Evolutionary conservation across 2,888 invertebrate species (phyloP), one percentile per base, ranked within the genome.

Genomic region (Sturmia bella): DNA sequence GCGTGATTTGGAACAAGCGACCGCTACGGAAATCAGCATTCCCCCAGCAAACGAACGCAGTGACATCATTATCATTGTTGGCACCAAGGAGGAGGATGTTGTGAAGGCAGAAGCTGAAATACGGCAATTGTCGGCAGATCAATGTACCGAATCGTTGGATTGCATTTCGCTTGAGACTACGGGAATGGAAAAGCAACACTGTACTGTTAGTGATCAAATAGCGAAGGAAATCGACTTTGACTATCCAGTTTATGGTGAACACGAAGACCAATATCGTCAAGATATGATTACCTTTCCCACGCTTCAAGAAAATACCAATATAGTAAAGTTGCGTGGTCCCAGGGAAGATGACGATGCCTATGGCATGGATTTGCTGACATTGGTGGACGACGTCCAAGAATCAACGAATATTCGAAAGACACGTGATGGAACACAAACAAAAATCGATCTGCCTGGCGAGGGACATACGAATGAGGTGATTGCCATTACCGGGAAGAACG

Each of bases 21-120:
- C 99, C 2, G 96, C 97, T 5, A 99, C 99, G 1, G 98, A 98
- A 91, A 99, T 99, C 87, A 95, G 93, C 87, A 95, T 99, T 79
- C 99, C 99, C 9, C 93, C 93, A 85, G 95, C 97, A 86, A 95
- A 95, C 76, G 97, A 98, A 86, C 94, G 94, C 85, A 97, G 95
- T 75, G 97, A 98, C 86, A 92, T 93, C 27, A 94, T 99, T 85
- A 95, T 94, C 50, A 96, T 99, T 86, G 94, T 95, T 81, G 99
- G 98, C 84, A 96, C 97, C 70, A 97, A 97, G 91, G 99, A n/a
- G n/a, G n/a, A 99, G 89, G 98, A 98, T 85, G 98, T 99, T 87
- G 98, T 99, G 88, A 97, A 96, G 89, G 99, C 99, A 69, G 95
- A 97, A 89, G 97, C 98, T 90, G 98, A 98, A 91, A 98, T 99